Conservation (phyloP, 2,888 invertebrate species). For the Boloria selene region DNA sequence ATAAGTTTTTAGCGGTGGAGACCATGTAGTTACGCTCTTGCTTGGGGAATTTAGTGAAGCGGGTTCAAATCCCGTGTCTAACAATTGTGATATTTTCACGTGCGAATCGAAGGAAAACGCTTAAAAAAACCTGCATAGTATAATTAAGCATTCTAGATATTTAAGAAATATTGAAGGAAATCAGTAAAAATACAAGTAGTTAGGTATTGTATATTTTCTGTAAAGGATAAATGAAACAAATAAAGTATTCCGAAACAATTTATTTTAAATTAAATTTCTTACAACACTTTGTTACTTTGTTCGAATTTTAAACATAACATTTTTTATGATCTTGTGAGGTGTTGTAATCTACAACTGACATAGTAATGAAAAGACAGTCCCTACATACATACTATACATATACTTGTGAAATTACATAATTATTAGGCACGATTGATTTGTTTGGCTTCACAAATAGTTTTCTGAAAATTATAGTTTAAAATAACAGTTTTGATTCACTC, state of each 20-base stretch:
- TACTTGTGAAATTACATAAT: slow-evolving; percentile 29
- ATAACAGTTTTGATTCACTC: neutral
- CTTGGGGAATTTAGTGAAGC: no score
- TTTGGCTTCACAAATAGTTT: slow-evolving; percentile 16
- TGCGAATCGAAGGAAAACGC: no score
- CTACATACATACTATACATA: slow-evolving; percentile 13
- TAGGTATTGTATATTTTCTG: no score
- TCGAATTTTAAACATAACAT: neutral
- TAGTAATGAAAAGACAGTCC: neutral
- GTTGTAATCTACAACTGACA: no score
- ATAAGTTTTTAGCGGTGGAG: no score
- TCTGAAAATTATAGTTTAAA: slow-evolving; percentile 19
- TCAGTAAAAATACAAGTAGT: no score
- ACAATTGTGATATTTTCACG: no score
- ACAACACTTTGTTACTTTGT: neutral
- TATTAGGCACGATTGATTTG: slow-evolving; percentile 47
- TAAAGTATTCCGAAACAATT: slow-evolving; percentile 5
- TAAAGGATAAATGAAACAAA: slow-evolving; percentile 7
- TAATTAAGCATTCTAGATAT: no score
- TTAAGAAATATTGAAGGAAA: no score
- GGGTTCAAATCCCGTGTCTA: no score
- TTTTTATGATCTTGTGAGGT: neutral
- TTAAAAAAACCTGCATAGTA: no score
- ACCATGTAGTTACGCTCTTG: no score
- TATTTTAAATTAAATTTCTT: slow-evolving; percentile 10